Evolutionary conservation across 2,113 vertebrate genomes (phyloP), one percentile per base, ranked within the genome.

Genomic region (Cyprinus carpio): DNA sequence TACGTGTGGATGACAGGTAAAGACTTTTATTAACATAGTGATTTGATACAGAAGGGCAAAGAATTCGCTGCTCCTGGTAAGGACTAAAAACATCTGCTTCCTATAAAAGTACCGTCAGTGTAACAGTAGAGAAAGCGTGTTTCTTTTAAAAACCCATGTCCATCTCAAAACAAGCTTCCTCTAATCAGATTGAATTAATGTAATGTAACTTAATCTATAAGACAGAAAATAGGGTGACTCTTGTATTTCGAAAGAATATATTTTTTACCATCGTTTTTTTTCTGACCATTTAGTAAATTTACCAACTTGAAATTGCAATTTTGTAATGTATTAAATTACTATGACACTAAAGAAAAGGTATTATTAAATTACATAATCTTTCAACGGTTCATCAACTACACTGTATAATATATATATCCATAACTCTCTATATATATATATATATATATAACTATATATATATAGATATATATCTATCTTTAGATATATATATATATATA

Each of bases 11-110:
- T 46, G 40, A 75, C 72, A 75, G 72, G 40, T 75, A 46, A 75
- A 75, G 71, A 46, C 71, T 75, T 74, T 75, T 75, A 75, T 75
- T 49, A 75, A 75, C 72, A 13, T 25, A 27, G 72, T 75, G 72
- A 75, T 49, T 4, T 75, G 72, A 75, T 75, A 27, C 72, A 75
- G n/a, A n/a, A n/a, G 72, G 72, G 40, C 23, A 75, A 2, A 75
- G 72, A 75, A 49, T 75, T 27, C 40, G n/a, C 20, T n/a, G 23
- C 71, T 43, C 23, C 16, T 40, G 0, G 40, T 75, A 9, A 27
- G 29, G n/a, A 65, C 25, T 25, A 65, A 23, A n/a, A 27, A 49
- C 72, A 75, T 75, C 72, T 75, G 72, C 72, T 75, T 49, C 13
- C n/a, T 7, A 75, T 75, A n/a, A 46, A 46, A 25, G 23, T 16